Conservation (phyloP, 2,797 vertebrate genomes). For the Ctenochaetus hawaiiensis region DNA sequence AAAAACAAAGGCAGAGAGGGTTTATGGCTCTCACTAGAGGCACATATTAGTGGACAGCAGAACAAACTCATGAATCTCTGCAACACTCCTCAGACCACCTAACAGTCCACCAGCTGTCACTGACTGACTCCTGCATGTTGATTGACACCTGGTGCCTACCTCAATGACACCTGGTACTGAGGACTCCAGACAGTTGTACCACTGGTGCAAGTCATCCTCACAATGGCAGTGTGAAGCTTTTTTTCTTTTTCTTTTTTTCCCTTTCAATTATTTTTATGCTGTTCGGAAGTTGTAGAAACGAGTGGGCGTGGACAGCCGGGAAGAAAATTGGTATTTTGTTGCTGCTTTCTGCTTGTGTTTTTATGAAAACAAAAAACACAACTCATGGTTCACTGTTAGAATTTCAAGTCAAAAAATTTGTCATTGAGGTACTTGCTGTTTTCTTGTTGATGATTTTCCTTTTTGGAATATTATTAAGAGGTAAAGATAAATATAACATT, state of each 20-base stretch:
- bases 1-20: background rate
- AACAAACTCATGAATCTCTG: background rate
- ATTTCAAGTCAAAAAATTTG: background rate
- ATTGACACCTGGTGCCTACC: conserved; percentile 47
- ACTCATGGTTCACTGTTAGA: background rate
- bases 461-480: background rate
- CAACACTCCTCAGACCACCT: conserved; percentile 20
- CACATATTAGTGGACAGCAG: conserved; percentile 12
- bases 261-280: conserved; percentile 61
- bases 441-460: background rate
- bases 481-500: background rate
- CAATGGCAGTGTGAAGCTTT: conserved; percentile 25
- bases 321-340: background rate
- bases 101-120: conserved; percentile 47
- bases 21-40: conserved; percentile 11
- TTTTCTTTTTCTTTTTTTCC: conserved; percentile 13
- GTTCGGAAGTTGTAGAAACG: conserved; percentile 51
- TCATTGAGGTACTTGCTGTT: background rate
- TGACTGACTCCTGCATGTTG: conserved; percentile 51
- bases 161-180: conserved; percentile 62
- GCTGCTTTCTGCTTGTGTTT: conserved; percentile 23
- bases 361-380: conserved; percentile 3
- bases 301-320: conserved; percentile 18
- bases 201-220: conserved; percentile 30
- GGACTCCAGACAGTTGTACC: conserved; percentile 44